Evolutionary conservation across 1,140 invertebrate genomes (phyloP).

Genomic region (Medauroidea extradentata): DNA sequence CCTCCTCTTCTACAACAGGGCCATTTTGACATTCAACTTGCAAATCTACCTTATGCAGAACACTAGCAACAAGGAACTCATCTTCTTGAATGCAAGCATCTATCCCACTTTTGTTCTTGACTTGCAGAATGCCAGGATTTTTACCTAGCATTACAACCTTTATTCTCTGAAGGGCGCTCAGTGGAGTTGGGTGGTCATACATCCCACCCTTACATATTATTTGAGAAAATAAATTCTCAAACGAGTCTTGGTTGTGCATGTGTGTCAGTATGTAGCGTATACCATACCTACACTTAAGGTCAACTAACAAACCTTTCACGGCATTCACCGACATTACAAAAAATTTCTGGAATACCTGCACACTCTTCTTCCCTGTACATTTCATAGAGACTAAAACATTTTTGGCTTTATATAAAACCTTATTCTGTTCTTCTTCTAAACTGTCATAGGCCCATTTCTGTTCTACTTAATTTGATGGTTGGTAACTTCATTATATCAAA

Average conservation of each 20-base stretch:
- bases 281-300: no score
- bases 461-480: neutral
- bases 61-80: slow-evolving; percentile 2
- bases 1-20: no score
- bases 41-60: slow-evolving; percentile 3
- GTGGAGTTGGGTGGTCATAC: no score
- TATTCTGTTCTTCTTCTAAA: slow-evolving; percentile 10
- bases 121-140: slow-evolving; percentile 21
- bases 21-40: no score
- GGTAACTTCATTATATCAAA: slow-evolving; percentile 21
- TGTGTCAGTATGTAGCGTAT: no score
- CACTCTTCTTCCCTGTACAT: slow-evolving; percentile 14
- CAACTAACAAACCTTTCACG: neutral
- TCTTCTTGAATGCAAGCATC: slow-evolving; percentile 9
- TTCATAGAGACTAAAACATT: slow-evolving; percentile 14
- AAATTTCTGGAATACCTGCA: slow-evolving; percentile 24
- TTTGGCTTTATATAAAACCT: slow-evolving; percentile 9
- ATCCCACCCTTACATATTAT: no score
- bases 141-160: slow-evolving; percentile 12
- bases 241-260: no score
- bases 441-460: slow-evolving; percentile 16
- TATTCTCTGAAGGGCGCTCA: no score
- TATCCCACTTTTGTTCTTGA: neutral
- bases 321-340: slow-evolving; percentile 13
- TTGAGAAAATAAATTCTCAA: no score